Conservation (phyloP, 2,113 vertebrate genomes). For the Platichthys stellatus region DNA sequence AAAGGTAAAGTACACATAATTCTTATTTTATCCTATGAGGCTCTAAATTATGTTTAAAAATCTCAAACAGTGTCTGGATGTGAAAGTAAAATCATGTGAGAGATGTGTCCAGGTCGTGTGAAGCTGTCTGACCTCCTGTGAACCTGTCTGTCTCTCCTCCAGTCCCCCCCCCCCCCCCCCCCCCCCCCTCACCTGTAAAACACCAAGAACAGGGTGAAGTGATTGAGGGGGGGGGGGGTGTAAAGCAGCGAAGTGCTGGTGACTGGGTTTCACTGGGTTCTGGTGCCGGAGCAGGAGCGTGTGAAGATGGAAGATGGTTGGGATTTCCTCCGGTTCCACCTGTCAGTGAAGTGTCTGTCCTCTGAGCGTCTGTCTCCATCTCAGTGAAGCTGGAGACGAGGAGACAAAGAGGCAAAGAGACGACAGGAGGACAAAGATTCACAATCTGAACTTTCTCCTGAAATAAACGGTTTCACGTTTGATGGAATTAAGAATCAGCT, state of each 20-base stretch:
- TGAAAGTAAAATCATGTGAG: conserved; percentile 2
- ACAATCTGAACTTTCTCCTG: no score
- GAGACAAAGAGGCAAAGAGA: not conserved
- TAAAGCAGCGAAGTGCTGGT: conserved; percentile 8
- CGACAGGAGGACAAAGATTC: not conserved
- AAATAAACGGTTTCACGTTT: no score
- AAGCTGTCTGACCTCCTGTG: conserved; percentile 53
- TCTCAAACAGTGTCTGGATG: not conserved
- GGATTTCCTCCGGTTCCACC: conserved; percentile 61
- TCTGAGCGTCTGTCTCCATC: conserved; percentile 20
- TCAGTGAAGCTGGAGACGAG: not conserved
- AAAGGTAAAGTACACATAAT: not conserved
- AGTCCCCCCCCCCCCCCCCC: no score
- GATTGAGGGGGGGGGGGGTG: not conserved
- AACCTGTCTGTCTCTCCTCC: conserved; percentile 43
- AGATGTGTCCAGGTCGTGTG: conserved; percentile 20
- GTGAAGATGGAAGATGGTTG: conserved; percentile 47
- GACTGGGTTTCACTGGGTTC: conserved; percentile 48
- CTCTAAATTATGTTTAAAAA: not conserved
- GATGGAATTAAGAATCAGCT: no score
- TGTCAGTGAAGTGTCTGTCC: conserved; percentile 54
- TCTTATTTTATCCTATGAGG: no score
- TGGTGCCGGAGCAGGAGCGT: conserved; percentile 50
- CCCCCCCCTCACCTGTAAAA: conserved; percentile 48
- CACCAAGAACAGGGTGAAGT: conserved; percentile 32